Evolutionary conservation across 2,888 invertebrate species (phyloP).

Genomic region (Rhaphigaster nebulosa): DNA sequence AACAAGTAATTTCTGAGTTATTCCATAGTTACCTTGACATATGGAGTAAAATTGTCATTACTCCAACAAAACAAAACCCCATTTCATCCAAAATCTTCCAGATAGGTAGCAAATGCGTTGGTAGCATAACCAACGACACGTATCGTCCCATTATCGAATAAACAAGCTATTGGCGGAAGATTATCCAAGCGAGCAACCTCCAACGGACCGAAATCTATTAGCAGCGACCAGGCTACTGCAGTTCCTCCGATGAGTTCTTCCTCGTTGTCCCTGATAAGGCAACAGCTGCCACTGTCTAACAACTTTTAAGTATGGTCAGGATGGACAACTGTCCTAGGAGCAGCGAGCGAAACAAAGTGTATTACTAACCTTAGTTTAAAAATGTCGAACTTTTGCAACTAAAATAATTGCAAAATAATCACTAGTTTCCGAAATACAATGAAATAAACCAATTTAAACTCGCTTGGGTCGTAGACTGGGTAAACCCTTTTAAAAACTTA

Average conservation of each 20-base stretch:
- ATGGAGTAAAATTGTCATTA: no score
- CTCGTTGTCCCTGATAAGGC: not conserved
- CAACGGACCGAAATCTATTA: conserved; percentile 16
- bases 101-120: not conserved
- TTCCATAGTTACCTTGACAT: no score
- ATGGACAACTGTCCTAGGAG: not conserved
- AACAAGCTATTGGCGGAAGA: not conserved
- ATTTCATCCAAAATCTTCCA: no score
- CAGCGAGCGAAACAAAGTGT: not conserved
- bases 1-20: no score
- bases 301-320: no score
- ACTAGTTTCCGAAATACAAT: no score
- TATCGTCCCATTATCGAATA: not conserved
- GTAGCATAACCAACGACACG: not conserved
- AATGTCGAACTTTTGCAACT: no score
- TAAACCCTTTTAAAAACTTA: no score
- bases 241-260: not conserved
- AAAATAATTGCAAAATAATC: no score
- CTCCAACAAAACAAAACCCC: no score
- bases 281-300: not conserved
- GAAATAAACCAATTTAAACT: no score
- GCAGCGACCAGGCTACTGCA: not conserved
- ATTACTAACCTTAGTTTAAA: not conserved
- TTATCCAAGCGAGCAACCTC: not conserved
- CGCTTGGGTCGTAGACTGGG: no score